Percentiles rank a stretch among this genome's conserved stretches.
phyloP scores from a whole-genome alignment of 2,888 invertebrate genomes.

The Eurytoma adleriae region DNA sequence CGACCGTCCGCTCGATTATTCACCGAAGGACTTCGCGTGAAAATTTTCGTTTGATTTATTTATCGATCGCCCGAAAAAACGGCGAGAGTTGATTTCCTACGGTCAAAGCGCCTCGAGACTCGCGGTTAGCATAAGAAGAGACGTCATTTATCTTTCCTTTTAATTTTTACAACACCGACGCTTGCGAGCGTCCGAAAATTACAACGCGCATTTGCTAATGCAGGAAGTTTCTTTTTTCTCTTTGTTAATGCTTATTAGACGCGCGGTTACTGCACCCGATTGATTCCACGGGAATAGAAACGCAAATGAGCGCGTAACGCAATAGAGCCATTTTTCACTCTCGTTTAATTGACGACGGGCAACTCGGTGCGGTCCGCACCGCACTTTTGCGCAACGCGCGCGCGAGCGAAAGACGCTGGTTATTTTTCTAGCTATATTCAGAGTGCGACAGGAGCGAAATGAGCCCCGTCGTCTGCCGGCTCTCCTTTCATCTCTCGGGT shows the following conservation, averaged over 20 bases:
- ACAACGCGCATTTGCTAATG: too few relatives aligned
- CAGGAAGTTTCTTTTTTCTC: too few relatives aligned
- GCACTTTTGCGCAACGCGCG: slow-evolving; percentile 16
- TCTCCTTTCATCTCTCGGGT: slow-evolving; percentile 15
- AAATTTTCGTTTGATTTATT: slow-evolving; percentile 49
- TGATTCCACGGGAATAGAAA: too few relatives aligned
- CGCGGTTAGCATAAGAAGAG: too few relatives aligned
- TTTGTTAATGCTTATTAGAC: too few relatives aligned
- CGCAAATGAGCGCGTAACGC: not conserved
- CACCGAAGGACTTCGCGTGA: slow-evolving; percentile 4
- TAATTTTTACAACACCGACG: too few relatives aligned
- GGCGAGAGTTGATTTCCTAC: too few relatives aligned
- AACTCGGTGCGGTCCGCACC: not conserved
- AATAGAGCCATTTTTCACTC: slow-evolving; percentile 29
- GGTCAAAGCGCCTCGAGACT: too few relatives aligned
- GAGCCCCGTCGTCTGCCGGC: slow-evolving; percentile 6
- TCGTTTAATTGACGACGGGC: slow-evolving; percentile 44
- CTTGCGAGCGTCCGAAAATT: too few relatives aligned
- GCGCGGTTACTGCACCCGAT: too few relatives aligned
- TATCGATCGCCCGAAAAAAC: slow-evolving; percentile 23
- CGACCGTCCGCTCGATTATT: slow-evolving; percentile 40
- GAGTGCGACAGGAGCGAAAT: slow-evolving; percentile 13
- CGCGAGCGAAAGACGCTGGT: not conserved
- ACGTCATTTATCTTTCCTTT: too few relatives aligned
- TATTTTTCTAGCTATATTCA: slow-evolving; percentile 21